A percentile compares a stretch with the other conserved stretches of the same genome.
phyloP scores from a whole-genome alignment of 2,888 invertebrate species.

The Polyommatus icarus region DNA sequence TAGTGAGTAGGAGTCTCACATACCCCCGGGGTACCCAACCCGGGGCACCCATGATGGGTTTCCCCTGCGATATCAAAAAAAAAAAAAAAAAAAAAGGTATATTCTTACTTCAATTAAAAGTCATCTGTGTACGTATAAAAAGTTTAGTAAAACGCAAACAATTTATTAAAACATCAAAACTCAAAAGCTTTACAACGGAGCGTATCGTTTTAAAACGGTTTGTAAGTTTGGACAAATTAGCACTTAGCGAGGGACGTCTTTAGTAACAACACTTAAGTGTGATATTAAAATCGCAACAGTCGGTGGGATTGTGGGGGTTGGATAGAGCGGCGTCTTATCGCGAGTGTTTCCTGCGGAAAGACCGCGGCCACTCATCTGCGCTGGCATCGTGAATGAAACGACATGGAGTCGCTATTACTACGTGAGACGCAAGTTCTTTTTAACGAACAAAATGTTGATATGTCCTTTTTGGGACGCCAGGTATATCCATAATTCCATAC shows the following conservation, averaged over 20 bases:
- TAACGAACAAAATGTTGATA: no score
- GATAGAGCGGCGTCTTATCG: conserved; percentile 62
- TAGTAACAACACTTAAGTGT: conserved; percentile 74
- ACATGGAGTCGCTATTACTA: conserved; percentile 45
- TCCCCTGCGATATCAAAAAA: no score
- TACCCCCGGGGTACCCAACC: no score
- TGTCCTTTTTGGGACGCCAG: no score
- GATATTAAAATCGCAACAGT: conserved; percentile 78
- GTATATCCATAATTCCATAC: no score
- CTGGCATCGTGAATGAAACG: conserved; percentile 38
- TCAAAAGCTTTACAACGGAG: neutral
- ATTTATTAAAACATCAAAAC: conserved; percentile 1
- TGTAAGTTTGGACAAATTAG: conserved; percentile 73
- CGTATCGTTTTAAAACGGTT: conserved; percentile 49
- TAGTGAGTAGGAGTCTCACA: no score
- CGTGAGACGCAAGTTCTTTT: neutral
- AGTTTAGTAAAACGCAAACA: neutral
- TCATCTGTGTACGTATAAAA: no score
- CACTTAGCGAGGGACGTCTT: conserved; percentile 70
- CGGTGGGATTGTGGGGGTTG: conserved; percentile 49
- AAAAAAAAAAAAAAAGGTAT: no score
- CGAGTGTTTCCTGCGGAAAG: conserved; percentile 67
- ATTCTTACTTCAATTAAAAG: no score
- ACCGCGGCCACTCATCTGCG: conserved; percentile 65
- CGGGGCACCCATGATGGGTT: no score